Evolutionary conservation across 1,140 invertebrate species (phyloP).

Genomic region (Drosophila micromelanica): DNA sequence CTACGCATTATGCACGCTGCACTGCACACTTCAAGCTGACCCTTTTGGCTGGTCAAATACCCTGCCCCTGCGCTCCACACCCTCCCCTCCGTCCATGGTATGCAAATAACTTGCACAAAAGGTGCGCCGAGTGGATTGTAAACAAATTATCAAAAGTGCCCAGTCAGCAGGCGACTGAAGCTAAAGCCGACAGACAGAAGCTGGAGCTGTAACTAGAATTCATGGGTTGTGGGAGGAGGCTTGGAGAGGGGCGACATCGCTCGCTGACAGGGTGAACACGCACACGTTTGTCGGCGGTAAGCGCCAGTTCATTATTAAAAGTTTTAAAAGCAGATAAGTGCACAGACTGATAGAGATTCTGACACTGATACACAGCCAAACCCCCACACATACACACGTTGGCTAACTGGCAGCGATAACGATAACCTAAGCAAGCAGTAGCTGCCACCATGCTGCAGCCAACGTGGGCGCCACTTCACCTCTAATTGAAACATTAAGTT

Average conservation of each 20-base stretch:
- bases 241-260: neutral
- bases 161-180: conserved; percentile 48
- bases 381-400: conserved; percentile 15
- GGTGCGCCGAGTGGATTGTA: conserved; percentile 44
- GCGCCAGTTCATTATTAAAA: conserved; percentile 83
- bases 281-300: conserved; percentile 69
- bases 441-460: conserved; percentile 9
- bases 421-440: conserved; percentile 56
- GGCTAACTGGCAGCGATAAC: conserved; percentile 49
- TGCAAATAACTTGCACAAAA: conserved; percentile 44
- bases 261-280: conserved; percentile 25
- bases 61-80: neutral
- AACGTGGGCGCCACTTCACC: conserved; percentile 73
- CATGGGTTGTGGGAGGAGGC: too few relatives aligned
- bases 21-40: conserved; percentile 19
- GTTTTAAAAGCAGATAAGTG: conserved; percentile 84
- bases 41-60: neutral
- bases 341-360: conserved; percentile 81
- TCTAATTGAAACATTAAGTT: conserved; percentile 85
- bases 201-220: conserved; percentile 20
- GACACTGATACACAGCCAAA: conserved; percentile 20
- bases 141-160: conserved; percentile 73
- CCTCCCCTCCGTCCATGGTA: neutral
- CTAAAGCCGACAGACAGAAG: neutral
- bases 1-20: conserved; percentile 48